Evolutionary conservation across 2,113 vertebrate genomes (phyloP).

Genomic region (Mastomys coucha): DNA sequence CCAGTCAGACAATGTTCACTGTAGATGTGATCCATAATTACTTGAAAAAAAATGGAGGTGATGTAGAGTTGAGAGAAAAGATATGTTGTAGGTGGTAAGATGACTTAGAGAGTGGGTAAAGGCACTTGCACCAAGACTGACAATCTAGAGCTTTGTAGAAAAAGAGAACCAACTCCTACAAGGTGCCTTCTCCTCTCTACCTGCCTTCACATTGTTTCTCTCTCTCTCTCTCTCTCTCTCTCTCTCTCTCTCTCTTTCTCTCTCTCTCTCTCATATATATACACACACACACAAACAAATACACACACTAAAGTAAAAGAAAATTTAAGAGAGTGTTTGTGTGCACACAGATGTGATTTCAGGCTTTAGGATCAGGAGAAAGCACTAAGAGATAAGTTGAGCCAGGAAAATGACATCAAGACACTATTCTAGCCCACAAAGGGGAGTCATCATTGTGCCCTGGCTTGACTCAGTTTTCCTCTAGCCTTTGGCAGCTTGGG

Average conservation of each 20-base stretch:
- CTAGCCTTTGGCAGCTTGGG: not conserved
- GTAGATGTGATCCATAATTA: not conserved
- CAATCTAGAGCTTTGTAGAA: not conserved
- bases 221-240: no score
- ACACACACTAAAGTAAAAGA: not conserved
- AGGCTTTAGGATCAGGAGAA: not conserved
- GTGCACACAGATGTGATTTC: not conserved
- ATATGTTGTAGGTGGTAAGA: no score
- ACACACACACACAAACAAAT: not conserved
- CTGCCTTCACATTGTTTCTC: not conserved
- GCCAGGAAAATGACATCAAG: not conserved
- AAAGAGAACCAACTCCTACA: not conserved
- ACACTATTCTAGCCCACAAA: not conserved
- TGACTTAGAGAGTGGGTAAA: not conserved
- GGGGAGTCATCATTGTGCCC: not conserved
- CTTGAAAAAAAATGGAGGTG: not conserved
- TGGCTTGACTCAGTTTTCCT: conserved; percentile 31
- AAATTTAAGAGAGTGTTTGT: not conserved
- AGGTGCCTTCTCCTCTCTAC: no score
- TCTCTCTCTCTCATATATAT: no score
- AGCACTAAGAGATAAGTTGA: not conserved
- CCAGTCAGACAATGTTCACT: not conserved
- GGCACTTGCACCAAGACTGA: not conserved
- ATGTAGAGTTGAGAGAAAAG: not conserved
- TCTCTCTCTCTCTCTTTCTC: no score